Conservation (phyloP, 2,888 invertebrate genomes). For the Endotricha flammealis region DNA sequence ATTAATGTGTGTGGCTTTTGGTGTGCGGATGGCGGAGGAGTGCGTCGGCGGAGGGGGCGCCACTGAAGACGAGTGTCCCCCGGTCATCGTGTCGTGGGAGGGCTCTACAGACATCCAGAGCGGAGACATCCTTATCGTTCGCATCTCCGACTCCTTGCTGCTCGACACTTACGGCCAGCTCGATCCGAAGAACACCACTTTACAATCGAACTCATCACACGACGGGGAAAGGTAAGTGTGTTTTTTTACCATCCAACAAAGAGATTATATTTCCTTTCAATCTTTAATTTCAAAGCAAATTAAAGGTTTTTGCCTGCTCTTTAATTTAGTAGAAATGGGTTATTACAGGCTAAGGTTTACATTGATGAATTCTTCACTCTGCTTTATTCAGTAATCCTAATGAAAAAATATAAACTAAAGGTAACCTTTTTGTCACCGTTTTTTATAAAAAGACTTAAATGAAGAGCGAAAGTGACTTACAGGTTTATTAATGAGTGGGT, state of each 20-base stretch:
- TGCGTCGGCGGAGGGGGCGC: constrained; percentile 41
- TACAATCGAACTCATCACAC: constrained; percentile 41
- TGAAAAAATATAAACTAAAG: no score
- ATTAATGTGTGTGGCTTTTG: constrained; percentile 49
- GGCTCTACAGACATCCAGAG: constrained; percentile 83
- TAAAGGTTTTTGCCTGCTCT: no score
- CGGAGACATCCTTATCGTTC: constrained; percentile 84
- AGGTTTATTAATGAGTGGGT: no score
- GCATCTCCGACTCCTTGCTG: constrained; percentile 81
- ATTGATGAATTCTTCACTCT: no score
- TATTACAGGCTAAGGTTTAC: no score
- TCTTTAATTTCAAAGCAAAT: no score
- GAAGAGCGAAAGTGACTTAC: no score
- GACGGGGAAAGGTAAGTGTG: constrained; percentile 47
- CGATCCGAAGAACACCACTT: constrained; percentile 42
- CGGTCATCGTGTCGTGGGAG: constrained; percentile 81
- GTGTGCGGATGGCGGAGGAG: constrained; percentile 63
- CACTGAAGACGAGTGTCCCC: constrained; percentile 71
- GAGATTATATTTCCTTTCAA: no score
- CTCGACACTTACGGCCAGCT: constrained; percentile 46
- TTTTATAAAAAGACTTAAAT: no score
- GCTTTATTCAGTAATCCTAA: no score
- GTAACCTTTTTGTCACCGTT: no score
- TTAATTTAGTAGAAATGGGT: no score
- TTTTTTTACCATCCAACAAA: constrained; percentile 8